Conservation (phyloP, 2,113 vertebrate genomes). For the Ageneiosus marmoratus region DNA sequence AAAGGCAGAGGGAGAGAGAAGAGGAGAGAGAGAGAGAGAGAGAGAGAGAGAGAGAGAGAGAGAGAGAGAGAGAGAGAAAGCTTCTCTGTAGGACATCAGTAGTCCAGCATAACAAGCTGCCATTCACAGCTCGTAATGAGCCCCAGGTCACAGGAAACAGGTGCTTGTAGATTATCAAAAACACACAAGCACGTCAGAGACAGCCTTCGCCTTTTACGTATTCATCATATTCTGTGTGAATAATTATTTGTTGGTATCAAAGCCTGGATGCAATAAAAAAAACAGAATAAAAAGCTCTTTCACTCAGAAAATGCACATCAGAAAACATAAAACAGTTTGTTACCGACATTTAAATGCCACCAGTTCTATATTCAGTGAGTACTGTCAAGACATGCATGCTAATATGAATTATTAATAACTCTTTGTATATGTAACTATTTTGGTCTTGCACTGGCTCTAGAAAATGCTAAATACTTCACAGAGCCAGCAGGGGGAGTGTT, state of each 20-base stretch:
- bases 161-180: conserved; percentile 39
- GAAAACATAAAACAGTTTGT: neutral
- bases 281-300: conserved; percentile 2
- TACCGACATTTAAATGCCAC: neutral
- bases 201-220: conserved; percentile 13
- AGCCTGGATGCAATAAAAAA: neutral
- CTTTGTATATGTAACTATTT: neutral
- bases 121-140: conserved; percentile 49
- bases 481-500: conserved; percentile 55
- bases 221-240: conserved; percentile 22
- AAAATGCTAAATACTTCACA: neutral
- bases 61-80: conserved; percentile 8
- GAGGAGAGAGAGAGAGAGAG: neutral
- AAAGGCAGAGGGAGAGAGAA: neutral
- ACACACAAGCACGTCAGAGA: conserved; percentile 34
- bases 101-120: conserved; percentile 47
- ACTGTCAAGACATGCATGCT: neutral
- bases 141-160: conserved; percentile 48
- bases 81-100: conserved; percentile 40
- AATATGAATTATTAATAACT: conserved; percentile 14
- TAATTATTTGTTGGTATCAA: conserved; percentile 39
- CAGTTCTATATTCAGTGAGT: neutral
- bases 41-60: neutral
- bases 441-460: neutral
- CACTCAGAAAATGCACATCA: neutral